Conservation (phyloP, 92 coral and sea anemone species). For the Palythoa caribaeorum region DNA sequence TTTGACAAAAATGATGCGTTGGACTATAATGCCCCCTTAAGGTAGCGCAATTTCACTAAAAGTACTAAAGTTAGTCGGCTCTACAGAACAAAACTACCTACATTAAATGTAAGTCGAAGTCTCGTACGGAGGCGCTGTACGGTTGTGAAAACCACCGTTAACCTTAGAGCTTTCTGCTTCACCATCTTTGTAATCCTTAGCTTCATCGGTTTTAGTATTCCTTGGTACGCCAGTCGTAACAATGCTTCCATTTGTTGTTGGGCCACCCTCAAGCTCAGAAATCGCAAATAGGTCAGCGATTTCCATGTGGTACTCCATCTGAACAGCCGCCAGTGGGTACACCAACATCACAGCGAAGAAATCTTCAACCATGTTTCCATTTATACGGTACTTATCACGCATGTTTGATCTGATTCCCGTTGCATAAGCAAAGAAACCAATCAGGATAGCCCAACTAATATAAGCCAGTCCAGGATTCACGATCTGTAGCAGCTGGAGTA, state of each 20-base stretch:
- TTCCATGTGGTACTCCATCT: constrained; percentile 85
- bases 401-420: constrained; percentile 70
- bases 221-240: neutral
- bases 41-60: too few species aligned
- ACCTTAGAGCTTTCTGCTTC: neutral
- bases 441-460: constrained; percentile 71
- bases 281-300: neutral
- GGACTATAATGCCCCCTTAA: too few species aligned
- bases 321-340: constrained; percentile 86
- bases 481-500: constrained; percentile 60
- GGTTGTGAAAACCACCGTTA: neutral
- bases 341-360: constrained; percentile 73
- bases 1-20: too few species aligned
- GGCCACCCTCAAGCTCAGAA: constrained; percentile 29
- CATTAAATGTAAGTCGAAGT: too few species aligned
- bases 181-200: neutral
- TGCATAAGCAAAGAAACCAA: constrained; percentile 76
- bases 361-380: constrained; percentile 82
- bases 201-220: too few species aligned
- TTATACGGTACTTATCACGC: constrained; percentile 79
- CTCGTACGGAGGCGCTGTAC: neutral
- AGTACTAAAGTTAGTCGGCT: too few species aligned
- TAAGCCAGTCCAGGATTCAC: constrained; percentile 67
- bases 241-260: constrained; percentile 1
- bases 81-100: too few species aligned